Conservation (phyloP, 2,888 invertebrate genomes). For the Tipula helvola region DNA sequence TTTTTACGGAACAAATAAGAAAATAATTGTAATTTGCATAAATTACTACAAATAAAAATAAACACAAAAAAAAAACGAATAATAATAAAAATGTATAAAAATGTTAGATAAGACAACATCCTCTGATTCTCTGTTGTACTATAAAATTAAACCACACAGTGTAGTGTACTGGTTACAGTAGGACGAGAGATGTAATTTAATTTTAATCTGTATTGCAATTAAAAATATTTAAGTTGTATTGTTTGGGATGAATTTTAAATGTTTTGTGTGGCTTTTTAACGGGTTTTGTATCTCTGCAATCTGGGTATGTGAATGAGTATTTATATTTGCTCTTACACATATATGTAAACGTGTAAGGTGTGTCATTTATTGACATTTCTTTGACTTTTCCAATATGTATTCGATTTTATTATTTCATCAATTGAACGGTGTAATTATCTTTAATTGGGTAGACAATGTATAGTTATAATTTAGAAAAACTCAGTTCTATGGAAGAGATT, state of each 20-base stretch:
- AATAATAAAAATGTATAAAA: neutral
- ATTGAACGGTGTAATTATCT: neutral
- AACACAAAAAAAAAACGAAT: neutral
- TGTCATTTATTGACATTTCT: neutral
- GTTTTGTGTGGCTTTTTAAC: neutral
- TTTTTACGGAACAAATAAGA: neutral
- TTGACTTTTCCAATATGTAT: neutral
- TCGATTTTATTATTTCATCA: neutral
- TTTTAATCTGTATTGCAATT: neutral
- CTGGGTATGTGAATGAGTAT: neutral
- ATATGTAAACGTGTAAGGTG: neutral
- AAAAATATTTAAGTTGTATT: neutral
- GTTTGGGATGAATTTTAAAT: neutral
- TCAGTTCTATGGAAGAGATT: too few species aligned
- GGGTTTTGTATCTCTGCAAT: neutral
- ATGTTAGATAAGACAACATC: neutral
- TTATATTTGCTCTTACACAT: neutral
- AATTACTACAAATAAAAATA: neutral
- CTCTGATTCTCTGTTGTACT: neutral
- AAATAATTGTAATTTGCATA: slow-evolving; percentile 4
- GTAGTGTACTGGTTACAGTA: neutral
- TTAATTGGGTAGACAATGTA: too few species aligned
- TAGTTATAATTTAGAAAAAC: too few species aligned
- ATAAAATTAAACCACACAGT: neutral
- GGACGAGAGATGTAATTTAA: neutral